Evolutionary conservation across 2,888 invertebrate genomes (phyloP).

Genomic region (Halictus ligatus): DNA sequence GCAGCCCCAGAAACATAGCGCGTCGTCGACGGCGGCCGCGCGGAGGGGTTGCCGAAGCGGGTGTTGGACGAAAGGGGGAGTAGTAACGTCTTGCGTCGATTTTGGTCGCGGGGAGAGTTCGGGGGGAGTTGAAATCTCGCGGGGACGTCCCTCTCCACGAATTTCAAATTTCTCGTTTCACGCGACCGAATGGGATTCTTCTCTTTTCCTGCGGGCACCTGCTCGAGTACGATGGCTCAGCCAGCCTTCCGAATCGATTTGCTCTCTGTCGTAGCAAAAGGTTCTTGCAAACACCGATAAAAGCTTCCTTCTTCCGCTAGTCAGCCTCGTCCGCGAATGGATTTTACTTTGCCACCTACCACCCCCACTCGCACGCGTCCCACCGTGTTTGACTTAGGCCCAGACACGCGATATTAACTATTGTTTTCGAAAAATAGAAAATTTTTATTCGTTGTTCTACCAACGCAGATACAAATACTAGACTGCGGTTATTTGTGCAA

Average conservation of each 20-base stretch:
- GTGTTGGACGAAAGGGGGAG: conserved; percentile 8
- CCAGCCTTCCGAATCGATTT: conserved; percentile 66
- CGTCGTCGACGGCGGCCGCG: neutral
- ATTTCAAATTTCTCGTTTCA: conserved; percentile 73
- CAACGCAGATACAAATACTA: too few species aligned
- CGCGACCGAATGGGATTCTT: conserved; percentile 68
- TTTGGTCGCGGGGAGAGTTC: conserved; percentile 33
- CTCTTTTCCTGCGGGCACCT: conserved; percentile 65
- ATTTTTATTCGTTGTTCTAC: too few species aligned
- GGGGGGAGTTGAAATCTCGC: conserved; percentile 60
- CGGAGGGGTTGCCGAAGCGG: neutral
- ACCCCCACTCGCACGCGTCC: neutral
- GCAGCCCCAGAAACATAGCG: conserved; percentile 16
- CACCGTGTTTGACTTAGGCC: neutral
- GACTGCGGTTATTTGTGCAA: too few species aligned
- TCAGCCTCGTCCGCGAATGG: conserved; percentile 16
- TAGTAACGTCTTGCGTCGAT: conserved; percentile 63
- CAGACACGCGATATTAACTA: neutral
- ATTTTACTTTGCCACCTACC: neutral
- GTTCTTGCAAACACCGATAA: conserved; percentile 51
- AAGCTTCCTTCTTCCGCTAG: conserved; percentile 48
- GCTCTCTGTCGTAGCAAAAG: conserved; percentile 54
- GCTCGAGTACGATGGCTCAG: conserved; percentile 49
- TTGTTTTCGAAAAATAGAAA: neutral
- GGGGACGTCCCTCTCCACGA: conserved; percentile 59